Percentiles rank a stretch among this genome's conserved stretches.
Conservation (phyloP, 30 jellyfish, hydroid and myxozoan genomes). For the Hydractinia symbiolongicarpus region DNA sequence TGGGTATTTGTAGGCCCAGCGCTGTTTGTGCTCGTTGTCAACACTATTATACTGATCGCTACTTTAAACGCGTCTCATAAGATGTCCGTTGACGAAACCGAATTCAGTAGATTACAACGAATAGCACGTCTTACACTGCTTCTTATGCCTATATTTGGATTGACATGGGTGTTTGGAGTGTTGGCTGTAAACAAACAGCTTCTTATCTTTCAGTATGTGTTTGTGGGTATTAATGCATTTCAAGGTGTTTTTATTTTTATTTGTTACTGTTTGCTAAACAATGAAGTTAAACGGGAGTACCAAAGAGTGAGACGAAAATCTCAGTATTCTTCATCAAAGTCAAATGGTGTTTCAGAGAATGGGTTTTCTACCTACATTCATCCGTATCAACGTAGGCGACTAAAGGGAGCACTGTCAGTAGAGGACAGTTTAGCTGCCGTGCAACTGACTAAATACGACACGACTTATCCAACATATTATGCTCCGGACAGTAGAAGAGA, state of each 20-base stretch:
- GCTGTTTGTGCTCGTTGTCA: background rate
- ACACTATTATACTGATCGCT: constrained; percentile 26
- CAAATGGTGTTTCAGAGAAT: constrained; percentile 25
- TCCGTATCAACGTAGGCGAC: background rate
- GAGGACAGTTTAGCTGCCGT: constrained; percentile 21
- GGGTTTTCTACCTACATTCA: constrained; percentile 30
- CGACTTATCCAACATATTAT: constrained; percentile 13
- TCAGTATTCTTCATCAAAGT: constrained; percentile 20
- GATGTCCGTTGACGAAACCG: constrained; percentile 26
- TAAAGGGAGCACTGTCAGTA: constrained; percentile 10
- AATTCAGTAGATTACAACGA: constrained; percentile 20
- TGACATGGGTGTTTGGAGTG: constrained; percentile 46
- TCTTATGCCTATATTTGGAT: constrained; percentile 36
- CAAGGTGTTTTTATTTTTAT: constrained; percentile 37
- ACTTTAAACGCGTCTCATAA: constrained; percentile 37
- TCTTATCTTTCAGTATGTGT: constrained; percentile 28
- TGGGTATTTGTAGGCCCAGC: constrained; percentile 34
- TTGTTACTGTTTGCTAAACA: constrained; percentile 34
- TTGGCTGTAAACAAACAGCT: constrained; percentile 32
- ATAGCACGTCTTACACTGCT: constrained; percentile 30
- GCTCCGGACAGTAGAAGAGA: constrained; percentile 1
- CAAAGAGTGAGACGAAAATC: constrained; percentile 11
- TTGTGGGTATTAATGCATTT: constrained; percentile 30
- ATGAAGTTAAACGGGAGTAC: constrained; percentile 33
- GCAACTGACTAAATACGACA: constrained; percentile 16